Evolutionary conservation across 2,888 invertebrate genomes (phyloP).

Genomic region (Dicyrtomina minuta): DNA sequence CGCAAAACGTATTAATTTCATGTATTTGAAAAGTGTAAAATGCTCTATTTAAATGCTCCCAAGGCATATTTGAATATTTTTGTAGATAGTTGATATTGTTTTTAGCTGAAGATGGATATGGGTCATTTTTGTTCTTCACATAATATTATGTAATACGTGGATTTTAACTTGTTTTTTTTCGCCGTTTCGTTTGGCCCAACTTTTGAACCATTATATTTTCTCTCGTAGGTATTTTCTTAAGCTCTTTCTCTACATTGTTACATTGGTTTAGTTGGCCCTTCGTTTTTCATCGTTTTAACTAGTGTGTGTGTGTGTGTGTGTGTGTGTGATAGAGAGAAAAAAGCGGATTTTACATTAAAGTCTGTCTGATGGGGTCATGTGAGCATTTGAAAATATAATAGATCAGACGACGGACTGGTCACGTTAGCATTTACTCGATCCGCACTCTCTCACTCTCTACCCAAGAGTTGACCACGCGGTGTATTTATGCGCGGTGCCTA

Average conservation of each 20-base stretch:
- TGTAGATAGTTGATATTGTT: no score
- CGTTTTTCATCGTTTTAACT: not conserved
- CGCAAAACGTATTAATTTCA: no score
- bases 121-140: no score
- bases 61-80: no score
- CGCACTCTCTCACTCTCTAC: not conserved
- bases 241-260: not conserved
- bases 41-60: no score
- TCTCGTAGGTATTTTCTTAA: not conserved
- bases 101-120: no score
- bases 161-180: no score
- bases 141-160: no score
- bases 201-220: no score
- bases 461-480: not conserved
- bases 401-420: conserved; percentile 22
- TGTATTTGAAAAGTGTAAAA: no score
- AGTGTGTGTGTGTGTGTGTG: no score
- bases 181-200: no score
- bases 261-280: not conserved
- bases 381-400: conserved; percentile 10
- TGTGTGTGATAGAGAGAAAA: not conserved
- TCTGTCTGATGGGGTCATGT: not conserved
- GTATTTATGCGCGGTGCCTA: not conserved
- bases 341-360: not conserved
- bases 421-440: conserved; percentile 8